Percentiles rank a stretch among this genome's conserved stretches.
phyloP scores from a whole-genome alignment of 2,888 invertebrate genomes.

The Theretra japonica region DNA sequence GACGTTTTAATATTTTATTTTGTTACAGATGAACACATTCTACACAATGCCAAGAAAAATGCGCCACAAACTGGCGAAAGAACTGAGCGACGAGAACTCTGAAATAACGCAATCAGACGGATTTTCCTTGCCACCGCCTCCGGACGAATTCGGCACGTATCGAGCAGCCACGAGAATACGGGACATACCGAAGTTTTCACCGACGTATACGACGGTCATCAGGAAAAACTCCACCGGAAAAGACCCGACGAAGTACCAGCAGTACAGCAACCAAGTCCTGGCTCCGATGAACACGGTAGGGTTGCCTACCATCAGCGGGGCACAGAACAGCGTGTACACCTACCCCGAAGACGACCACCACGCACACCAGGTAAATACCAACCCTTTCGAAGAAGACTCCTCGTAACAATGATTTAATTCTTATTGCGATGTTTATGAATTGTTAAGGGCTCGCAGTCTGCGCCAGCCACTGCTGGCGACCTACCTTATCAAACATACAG shows the following conservation, averaged over 20 bases:
- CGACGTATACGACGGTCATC: constrained; percentile 68
- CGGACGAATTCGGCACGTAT: constrained; percentile 76
- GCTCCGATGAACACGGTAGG: constrained; percentile 76
- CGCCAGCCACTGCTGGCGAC: neutral
- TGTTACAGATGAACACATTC: constrained; percentile 76
- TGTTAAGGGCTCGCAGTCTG: constrained; percentile 56
- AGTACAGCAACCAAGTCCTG: constrained; percentile 59
- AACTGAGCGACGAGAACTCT: constrained; percentile 73
- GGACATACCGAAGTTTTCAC: constrained; percentile 71
- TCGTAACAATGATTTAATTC: constrained; percentile 44
- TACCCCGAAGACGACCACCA: constrained; percentile 72
- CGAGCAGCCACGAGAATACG: constrained; percentile 71
- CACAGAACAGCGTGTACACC: constrained; percentile 65
- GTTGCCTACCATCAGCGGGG: constrained; percentile 67
- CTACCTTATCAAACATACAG: constrained; percentile 41
- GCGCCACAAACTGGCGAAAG: constrained; percentile 68
- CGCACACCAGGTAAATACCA: constrained; percentile 68
- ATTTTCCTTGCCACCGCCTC: constrained; percentile 78
- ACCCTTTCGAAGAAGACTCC: constrained; percentile 75
- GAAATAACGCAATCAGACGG: constrained; percentile 79
- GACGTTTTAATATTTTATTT: constrained; percentile 27
- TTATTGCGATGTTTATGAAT: constrained; percentile 46
- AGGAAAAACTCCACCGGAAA: constrained; percentile 63
- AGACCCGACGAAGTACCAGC: constrained; percentile 56
- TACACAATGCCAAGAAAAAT: constrained; percentile 80